phyloP scores from a whole-genome alignment of 1,140 invertebrate species.

The Harpegnathos saltator region DNA sequence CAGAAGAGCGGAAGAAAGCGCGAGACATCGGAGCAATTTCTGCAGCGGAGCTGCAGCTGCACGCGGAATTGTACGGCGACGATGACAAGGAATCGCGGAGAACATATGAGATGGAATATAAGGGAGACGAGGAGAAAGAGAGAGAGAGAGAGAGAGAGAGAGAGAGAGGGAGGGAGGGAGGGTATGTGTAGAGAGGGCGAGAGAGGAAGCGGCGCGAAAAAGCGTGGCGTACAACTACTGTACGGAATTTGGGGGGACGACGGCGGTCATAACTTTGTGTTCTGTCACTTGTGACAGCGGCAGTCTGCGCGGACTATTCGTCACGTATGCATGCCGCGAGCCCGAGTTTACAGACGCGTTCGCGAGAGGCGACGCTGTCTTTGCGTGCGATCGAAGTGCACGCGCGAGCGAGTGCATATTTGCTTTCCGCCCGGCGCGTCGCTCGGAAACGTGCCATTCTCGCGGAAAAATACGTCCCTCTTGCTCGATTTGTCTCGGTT shows the following conservation, averaged over 20 bases:
- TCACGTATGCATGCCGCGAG: slow-evolving; percentile 36
- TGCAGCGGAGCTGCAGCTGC: neutral
- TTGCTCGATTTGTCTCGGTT: slow-evolving; percentile 46
- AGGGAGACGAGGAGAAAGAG: neutral
- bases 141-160: too few species aligned
- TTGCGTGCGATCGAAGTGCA: slow-evolving; percentile 41
- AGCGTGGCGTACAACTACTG: neutral
- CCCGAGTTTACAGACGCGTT: slow-evolving; percentile 19
- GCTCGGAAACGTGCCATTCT: neutral
- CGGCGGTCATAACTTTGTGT: slow-evolving; percentile 54
- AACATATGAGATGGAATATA: neutral
- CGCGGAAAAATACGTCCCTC: slow-evolving; percentile 41
- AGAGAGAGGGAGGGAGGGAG: neutral
- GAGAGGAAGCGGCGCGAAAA: slow-evolving; percentile 8
- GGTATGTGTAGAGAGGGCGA: neutral
- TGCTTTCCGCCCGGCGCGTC: slow-evolving; percentile 13
- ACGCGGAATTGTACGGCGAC: neutral
- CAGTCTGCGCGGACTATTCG: slow-evolving; percentile 42
- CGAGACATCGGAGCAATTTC: slow-evolving; percentile 15
- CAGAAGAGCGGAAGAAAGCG: neutral
- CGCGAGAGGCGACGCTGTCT: slow-evolving; percentile 22
- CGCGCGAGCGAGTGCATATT: slow-evolving; percentile 21
- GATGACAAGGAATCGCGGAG: slow-evolving; percentile 4
- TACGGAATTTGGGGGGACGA: slow-evolving; percentile 26
- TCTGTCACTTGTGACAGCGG: slow-evolving; percentile 49